Evolutionary conservation across 2,888 invertebrate genomes (phyloP).

Genomic region (Caenorhabditis doughertyi): DNA sequence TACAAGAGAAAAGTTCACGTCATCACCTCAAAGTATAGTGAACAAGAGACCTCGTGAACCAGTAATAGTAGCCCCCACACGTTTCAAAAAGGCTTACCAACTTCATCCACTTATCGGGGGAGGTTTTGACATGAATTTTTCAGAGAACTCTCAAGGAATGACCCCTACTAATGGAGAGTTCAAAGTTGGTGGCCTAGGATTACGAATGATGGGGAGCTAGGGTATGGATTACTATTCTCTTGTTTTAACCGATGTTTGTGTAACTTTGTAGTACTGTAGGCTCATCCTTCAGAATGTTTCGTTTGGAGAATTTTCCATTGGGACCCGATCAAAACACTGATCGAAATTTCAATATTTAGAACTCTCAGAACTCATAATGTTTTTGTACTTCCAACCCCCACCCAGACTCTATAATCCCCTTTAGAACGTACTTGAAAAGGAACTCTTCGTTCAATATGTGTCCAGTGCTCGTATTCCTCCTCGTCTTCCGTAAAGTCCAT

Average conservation of each 20-base stretch:
- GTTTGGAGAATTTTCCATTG: too few relatives aligned
- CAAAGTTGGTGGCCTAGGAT: background rate
- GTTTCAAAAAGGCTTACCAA: background rate
- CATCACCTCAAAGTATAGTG: background rate
- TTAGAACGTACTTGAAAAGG: slow-evolving; percentile 49
- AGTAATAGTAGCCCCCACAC: background rate
- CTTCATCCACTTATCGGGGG: background rate
- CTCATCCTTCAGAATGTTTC: too few relatives aligned
- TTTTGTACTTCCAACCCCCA: too few relatives aligned
- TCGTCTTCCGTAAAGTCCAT: slow-evolving; percentile 50
- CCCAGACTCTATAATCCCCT: background rate
- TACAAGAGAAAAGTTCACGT: too few relatives aligned
- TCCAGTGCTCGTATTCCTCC: slow-evolving; percentile 47
- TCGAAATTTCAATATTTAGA: too few relatives aligned
- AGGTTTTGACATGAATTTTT: background rate
- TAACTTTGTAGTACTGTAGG: too few relatives aligned
- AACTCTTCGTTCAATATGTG: slow-evolving; percentile 50
- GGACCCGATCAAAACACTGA: too few relatives aligned
- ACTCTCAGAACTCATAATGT: too few relatives aligned
- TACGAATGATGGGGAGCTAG: too few relatives aligned
- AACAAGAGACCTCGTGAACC: background rate
- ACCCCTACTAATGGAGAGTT: background rate
- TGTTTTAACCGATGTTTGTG: too few relatives aligned
- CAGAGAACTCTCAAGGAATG: background rate
- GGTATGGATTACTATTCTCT: too few relatives aligned